phyloP scores from a whole-genome alignment of 2,113 vertebrate species.

The Ancistrus triradiatus region DNA sequence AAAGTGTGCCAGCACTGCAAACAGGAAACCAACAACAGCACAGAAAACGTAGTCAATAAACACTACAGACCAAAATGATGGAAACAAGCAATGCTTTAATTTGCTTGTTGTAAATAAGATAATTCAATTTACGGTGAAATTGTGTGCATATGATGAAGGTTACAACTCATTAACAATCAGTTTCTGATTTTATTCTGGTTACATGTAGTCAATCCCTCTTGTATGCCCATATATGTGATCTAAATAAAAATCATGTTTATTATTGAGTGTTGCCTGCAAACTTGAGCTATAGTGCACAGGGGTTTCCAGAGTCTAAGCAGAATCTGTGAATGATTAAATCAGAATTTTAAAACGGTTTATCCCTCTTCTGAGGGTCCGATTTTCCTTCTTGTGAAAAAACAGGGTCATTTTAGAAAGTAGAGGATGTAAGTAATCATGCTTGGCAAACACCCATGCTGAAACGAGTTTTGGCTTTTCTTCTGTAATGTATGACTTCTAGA shows the following conservation, averaged over 20 bases:
- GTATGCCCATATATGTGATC: too few relatives aligned
- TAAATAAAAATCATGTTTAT: neutral
- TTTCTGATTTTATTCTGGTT: too few relatives aligned
- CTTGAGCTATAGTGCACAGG: constrained; percentile 4
- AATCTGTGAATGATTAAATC: constrained; percentile 6
- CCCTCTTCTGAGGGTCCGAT: neutral
- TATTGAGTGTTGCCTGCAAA: constrained; percentile 14
- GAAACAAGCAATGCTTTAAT: too few relatives aligned
- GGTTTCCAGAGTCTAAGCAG: neutral
- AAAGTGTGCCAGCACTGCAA: neutral
- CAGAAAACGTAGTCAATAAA: too few relatives aligned
- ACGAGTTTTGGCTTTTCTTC: neutral
- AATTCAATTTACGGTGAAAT: too few relatives aligned
- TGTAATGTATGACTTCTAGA: neutral
- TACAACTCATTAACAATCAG: too few relatives aligned
- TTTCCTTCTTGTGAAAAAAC: neutral
- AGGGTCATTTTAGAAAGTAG: neutral
- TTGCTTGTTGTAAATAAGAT: too few relatives aligned
- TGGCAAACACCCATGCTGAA: neutral
- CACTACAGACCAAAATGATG: too few relatives aligned
- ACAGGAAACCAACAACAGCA: too few relatives aligned
- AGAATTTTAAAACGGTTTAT: neutral
- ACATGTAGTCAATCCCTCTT: too few relatives aligned
- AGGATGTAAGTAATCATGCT: neutral
- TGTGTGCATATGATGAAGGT: too few relatives aligned